Conservation (phyloP, 1,140 invertebrate species). For the Zeugodacus cucurbitae region DNA sequence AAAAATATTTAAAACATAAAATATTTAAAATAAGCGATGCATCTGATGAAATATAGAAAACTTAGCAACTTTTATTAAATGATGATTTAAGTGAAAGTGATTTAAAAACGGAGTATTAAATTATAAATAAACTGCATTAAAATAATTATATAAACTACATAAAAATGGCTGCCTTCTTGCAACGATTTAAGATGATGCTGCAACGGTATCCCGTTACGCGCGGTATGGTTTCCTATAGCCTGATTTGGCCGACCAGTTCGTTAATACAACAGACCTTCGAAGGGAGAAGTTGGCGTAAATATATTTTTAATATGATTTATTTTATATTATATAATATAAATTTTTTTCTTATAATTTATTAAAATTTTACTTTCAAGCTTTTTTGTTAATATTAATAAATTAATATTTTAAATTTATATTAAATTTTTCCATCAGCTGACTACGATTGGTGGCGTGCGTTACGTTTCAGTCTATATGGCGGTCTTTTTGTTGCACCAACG, state of each 20-base stretch:
- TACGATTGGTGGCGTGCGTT: conserved; percentile 71
- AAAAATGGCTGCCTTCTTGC: conserved; percentile 44
- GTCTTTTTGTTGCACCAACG: conserved; percentile 78
- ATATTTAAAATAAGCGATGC: no score
- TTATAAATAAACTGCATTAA: neutral
- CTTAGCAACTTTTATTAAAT: no score
- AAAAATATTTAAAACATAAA: no score
- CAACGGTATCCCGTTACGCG: conserved; percentile 66
- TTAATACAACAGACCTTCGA: conserved; percentile 73
- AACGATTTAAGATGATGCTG: conserved; percentile 54
- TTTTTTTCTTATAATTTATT: neutral
- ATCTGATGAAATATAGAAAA: no score
- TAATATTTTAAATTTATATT: neutral
- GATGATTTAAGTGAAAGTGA: no score
- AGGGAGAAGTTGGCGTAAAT: conserved; percentile 59
- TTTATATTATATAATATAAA: neutral
- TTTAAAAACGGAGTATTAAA: neutral
- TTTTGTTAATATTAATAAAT: no score
- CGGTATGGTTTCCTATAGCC: conserved; percentile 81
- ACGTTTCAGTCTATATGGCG: conserved; percentile 78
- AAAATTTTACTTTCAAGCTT: neutral
- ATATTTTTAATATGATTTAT: neutral
- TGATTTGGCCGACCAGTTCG: conserved; percentile 78
- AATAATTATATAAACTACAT: neutral
- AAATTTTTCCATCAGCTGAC: conserved; percentile 50